Evolutionary conservation across 2,113 vertebrate genomes (phyloP), one percentile per base, ranked within the genome.

Genomic region (Melanotaenia duboulayi): DNA sequence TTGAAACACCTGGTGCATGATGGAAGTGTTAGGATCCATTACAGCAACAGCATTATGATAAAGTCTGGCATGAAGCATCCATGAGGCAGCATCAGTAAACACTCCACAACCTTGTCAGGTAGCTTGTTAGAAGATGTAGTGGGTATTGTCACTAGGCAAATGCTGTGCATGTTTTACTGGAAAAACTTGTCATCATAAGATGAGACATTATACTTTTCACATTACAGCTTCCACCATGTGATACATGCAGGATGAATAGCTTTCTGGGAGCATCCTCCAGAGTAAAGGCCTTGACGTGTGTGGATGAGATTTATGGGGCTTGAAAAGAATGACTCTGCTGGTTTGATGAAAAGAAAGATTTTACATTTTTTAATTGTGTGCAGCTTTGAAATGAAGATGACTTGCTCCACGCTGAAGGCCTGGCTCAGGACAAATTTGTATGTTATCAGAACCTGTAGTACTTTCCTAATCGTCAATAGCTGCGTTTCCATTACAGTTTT

Each of bases 1-100:
- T 12, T 68, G 28, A 65, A 76, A 74, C 58, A 65, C 69, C 59
- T 76, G 50, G 75, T 81, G 63, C 64, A 83, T 76, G 82, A 71
- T 73, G 77, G 76, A 62, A 63, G 39, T 66, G 58, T 72, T 76
- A 72, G 46, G 46, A 64, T 52, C 60, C 52, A 1, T 25, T 46
- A 19, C 74, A 59, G 12, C 40, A 25, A 42, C 37, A 60, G 13
- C 49, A 9, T 58, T 75, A 28, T 11, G 4, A 17, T 64, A 66
- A 72, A 63, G 57, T 40, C 68, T 74, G 75, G 22, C 56, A 28
- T 32, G 46, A 74, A 1, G 23, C 35, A 64, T 48, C 49, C 9
- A 28, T 65, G 20, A 23, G 52, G 60, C 68, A 68, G 55, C 66
- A 70, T 59, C 66, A 51, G 39, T 57, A 83, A 65, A 74, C 9